These are phyloP conservation scores for Himalopsyche kuldschensis DNA, from an alignment of 2,888 invertebrate genomes.

Conservation along the genomic window DNA sequence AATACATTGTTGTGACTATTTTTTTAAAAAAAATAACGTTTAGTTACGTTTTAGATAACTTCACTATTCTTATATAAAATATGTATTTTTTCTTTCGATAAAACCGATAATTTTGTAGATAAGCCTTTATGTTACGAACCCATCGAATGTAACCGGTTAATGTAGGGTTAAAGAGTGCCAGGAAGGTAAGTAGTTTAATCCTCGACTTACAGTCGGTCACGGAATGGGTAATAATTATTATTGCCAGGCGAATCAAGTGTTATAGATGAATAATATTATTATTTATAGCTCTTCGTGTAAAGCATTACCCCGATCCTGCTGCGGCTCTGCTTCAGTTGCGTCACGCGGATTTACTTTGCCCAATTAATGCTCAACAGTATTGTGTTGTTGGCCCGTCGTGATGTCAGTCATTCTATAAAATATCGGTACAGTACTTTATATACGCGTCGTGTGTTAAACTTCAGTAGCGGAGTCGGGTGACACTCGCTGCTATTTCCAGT, in stretches of 20 bases:
- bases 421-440: background rate
- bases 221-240: slow-evolving; percentile 26
- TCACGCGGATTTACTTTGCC: slow-evolving; percentile 17
- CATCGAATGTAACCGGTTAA: background rate
- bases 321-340: slow-evolving; percentile 14
- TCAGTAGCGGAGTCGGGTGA: too few relatives aligned
- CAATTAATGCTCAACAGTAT: slow-evolving; percentile 10
- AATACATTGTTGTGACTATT: too few relatives aligned
- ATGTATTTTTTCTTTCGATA: too few relatives aligned
- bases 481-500: too few relatives aligned
- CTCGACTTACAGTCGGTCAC: slow-evolving; percentile 20
- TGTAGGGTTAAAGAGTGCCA: background rate
- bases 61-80: too few relatives aligned
- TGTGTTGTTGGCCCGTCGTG: background rate
- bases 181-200: background rate
- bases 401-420: background rate
- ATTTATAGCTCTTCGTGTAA: slow-evolving; percentile 37
- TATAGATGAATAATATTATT: slow-evolving; percentile 38
- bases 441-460: too few relatives aligned
- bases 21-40: too few relatives aligned
- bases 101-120: too few relatives aligned
- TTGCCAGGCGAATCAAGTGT: slow-evolving; percentile 32
- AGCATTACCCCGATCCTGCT: slow-evolving; percentile 20
- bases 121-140: too few relatives aligned
- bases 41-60: too few relatives aligned